Percentiles rank a stretch among this genome's conserved stretches.
These are phyloP conservation scores for Tachysurus fulvidraco DNA, from an alignment of 2,113 vertebrate species.

Conservation along the genomic window DNA sequence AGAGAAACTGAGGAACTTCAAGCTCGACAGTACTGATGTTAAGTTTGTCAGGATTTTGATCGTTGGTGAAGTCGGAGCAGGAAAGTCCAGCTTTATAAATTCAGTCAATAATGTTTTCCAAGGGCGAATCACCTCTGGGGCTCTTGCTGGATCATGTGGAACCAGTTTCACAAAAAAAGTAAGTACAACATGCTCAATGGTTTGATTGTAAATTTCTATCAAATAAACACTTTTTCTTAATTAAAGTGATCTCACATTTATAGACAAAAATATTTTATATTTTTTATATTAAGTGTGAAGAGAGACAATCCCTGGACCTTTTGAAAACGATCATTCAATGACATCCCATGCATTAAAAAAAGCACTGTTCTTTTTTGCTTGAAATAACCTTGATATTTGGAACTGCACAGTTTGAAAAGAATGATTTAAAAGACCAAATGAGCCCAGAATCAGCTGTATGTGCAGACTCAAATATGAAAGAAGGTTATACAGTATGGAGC, in stretches of 20 bases:
- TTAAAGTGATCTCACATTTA: background rate
- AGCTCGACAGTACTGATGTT: background rate
- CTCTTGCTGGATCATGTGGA: background rate
- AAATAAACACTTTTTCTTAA: background rate
- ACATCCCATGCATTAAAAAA: background rate
- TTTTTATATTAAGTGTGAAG: background rate
- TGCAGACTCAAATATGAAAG: no score
- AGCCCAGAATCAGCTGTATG: no score
- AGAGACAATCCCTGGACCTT: background rate
- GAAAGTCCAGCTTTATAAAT: constrained; percentile 48
- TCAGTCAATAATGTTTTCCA: constrained; percentile 19
- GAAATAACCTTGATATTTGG: background rate
- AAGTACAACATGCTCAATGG: background rate
- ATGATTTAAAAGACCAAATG: no score
- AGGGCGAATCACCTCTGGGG: constrained; percentile 8
- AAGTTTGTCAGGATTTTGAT: constrained; percentile 24
- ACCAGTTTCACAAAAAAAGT: constrained; percentile 13
- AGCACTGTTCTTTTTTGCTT: background rate
- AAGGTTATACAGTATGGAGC: no score
- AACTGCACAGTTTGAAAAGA: background rate
- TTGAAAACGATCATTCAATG: background rate
- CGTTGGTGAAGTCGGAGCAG: constrained; percentile 17
- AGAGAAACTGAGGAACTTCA: constrained; percentile 1
- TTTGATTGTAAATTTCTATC: background rate
- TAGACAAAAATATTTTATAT: background rate